Evolutionary conservation across 2,113 vertebrate genomes (phyloP).

Genomic region (Centrocercus urophasianus): DNA sequence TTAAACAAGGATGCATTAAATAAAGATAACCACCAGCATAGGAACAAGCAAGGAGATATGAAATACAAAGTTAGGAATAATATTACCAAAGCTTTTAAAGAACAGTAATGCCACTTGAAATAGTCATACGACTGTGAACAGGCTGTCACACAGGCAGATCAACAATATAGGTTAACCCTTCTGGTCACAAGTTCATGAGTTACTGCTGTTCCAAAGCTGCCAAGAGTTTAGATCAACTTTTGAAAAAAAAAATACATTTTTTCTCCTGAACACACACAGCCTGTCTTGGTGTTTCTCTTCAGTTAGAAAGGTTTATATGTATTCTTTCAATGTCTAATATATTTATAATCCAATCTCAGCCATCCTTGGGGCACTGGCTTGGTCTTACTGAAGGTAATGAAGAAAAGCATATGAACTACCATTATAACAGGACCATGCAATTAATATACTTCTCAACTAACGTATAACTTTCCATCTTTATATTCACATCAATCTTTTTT

Average conservation of each 20-base stretch:
- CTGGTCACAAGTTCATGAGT: neutral
- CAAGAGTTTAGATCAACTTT: neutral
- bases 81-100: neutral
- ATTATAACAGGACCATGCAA: neutral
- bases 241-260: neutral
- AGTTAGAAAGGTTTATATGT: neutral
- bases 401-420: neutral
- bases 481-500: neutral
- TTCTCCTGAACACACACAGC: neutral
- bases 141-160: neutral
- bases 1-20: neutral
- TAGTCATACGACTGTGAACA: neutral
- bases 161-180: neutral
- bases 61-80: neutral
- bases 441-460: neutral
- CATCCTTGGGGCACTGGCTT: neutral
- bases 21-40: neutral
- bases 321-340: neutral
- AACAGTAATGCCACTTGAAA: neutral
- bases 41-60: neutral
- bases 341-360: neutral
- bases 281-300: neutral
- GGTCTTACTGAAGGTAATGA: neutral
- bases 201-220: neutral
- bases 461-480: neutral